These are phyloP conservation scores for Ictalurus punctatus DNA, from an alignment of 2,113 vertebrate genomes.

Conservation along the genomic window DNA sequence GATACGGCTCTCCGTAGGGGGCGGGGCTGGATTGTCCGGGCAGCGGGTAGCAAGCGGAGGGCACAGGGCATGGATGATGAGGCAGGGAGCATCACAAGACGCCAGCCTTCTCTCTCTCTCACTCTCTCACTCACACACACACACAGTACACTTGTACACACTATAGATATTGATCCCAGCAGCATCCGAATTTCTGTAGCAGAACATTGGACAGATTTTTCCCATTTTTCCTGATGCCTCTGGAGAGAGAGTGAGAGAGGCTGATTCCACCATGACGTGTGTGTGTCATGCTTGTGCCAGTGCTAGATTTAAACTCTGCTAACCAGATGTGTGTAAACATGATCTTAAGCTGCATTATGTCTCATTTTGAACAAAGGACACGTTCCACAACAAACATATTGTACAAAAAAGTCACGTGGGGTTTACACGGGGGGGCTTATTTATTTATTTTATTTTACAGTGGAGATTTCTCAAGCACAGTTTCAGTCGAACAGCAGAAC, in stretches of 20 bases:
- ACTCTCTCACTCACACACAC: not conserved
- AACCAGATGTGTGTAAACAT: not conserved
- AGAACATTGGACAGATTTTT: constrained; percentile 18
- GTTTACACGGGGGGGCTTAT: not conserved
- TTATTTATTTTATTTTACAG: not conserved
- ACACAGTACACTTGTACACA: not conserved
- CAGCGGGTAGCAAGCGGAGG: not conserved
- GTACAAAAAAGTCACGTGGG: not conserved
- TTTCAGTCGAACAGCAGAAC: no score
- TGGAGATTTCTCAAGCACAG: no score
- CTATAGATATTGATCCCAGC: constrained; percentile 23
- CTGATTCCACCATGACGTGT: not conserved
- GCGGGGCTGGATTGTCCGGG: not conserved
- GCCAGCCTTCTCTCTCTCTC: not conserved
- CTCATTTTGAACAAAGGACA: not conserved
- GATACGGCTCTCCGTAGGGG: not conserved
- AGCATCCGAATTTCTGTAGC: constrained; percentile 23
- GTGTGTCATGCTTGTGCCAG: not conserved
- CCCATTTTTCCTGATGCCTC: not conserved
- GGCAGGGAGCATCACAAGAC: constrained; percentile 23
- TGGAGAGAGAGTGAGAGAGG: not conserved
- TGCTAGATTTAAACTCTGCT: not conserved
- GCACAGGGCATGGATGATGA: constrained; percentile 12
- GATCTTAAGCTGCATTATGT: not conserved
- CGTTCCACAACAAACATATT: not conserved